These are phyloP conservation scores for Unio delphinus DNA, from an alignment of 2,888 invertebrate species.

Conservation along the genomic window DNA sequence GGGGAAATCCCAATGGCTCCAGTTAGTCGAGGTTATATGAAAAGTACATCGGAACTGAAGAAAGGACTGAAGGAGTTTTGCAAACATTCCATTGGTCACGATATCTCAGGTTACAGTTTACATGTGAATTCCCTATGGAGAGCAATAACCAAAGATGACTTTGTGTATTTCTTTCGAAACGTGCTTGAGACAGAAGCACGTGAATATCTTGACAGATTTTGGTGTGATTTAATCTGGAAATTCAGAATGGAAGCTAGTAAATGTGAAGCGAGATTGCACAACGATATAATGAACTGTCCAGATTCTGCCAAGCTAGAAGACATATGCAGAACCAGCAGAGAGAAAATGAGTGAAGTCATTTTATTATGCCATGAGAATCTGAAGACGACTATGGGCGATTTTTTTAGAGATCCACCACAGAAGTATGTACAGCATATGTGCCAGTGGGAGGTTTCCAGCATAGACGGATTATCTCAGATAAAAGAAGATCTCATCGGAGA, in stretches of 20 bases:
- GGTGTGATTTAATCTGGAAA: not conserved
- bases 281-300: no score
- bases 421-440: no score
- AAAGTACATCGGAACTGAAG: not conserved
- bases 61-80: not conserved
- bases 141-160: slow-evolving; percentile 2
- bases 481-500: no score
- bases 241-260: not conserved
- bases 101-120: not conserved
- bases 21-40: slow-evolving; percentile 6
- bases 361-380: no score
- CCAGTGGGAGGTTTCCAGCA: no score
- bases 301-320: no score
- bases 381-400: no score
- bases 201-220: not conserved
- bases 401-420: no score
- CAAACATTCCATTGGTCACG: not conserved
- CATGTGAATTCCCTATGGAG: slow-evolving; percentile 2
- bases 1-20: slow-evolving; percentile 16
- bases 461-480: no score
- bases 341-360: no score
- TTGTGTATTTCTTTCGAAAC: slow-evolving; percentile 11
- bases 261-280: no score
- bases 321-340: no score
- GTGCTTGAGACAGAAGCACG: slow-evolving; percentile 9